phyloP scores from a whole-genome alignment of 2,888 invertebrate species.

The Pediacus dermestoides region DNA sequence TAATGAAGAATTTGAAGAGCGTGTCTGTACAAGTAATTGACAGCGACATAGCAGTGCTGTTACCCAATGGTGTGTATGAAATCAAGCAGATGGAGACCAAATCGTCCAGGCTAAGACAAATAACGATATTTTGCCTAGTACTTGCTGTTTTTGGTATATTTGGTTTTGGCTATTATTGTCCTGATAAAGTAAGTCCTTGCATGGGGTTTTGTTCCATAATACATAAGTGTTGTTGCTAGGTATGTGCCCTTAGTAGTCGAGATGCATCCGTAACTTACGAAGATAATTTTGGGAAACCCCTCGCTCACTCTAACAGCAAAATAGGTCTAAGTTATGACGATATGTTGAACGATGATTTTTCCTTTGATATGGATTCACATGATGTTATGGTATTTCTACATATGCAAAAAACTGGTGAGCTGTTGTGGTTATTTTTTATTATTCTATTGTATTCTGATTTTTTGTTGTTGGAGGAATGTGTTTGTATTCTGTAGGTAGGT shows the following conservation, averaged over 20 bases:
- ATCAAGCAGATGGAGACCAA: conserved; percentile 81
- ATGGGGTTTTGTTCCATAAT: conserved; percentile 1
- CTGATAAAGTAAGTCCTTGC: conserved; percentile 66
- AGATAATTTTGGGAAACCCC: conserved; percentile 51
- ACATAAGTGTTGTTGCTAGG: conserved; percentile 51
- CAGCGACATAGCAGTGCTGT: conserved; percentile 76
- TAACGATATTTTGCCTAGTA: conserved; percentile 76
- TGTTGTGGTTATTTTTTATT: too few species aligned
- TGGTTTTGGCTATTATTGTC: conserved; percentile 86
- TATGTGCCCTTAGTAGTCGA: conserved; percentile 66
- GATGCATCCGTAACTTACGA: conserved; percentile 47
- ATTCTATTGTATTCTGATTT: too few species aligned
- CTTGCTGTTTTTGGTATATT: conserved; percentile 82
- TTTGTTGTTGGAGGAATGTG: too few species aligned
- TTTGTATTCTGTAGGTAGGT: too few species aligned
- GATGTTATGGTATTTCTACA: conserved; percentile 98
- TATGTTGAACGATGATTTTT: conserved; percentile 80
- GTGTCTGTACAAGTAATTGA: conserved; percentile 77
- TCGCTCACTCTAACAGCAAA: conserved; percentile 50
- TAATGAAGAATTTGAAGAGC: conserved; percentile 53
- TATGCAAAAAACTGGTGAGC: conserved; percentile 90
- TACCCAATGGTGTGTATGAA: conserved; percentile 75
- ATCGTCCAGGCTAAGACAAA: conserved; percentile 73
- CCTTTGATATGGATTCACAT: conserved; percentile 85
- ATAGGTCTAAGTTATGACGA: conserved; percentile 80